Conservation (phyloP, 2,888 invertebrate species). For the Dryadula phaetusa region DNA sequence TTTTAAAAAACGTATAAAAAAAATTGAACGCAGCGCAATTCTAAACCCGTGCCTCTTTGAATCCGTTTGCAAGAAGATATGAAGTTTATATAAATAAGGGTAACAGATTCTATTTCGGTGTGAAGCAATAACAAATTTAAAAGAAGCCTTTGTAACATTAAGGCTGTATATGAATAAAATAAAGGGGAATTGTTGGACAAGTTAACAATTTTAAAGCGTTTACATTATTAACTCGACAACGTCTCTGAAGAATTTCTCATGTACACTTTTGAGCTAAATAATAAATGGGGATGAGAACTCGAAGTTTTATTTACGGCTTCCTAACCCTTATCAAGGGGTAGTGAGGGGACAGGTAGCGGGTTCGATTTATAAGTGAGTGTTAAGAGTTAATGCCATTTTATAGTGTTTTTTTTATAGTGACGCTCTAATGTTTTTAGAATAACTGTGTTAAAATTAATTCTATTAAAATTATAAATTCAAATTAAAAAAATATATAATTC, state of each 20-base stretch:
- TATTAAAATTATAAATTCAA: too few species aligned
- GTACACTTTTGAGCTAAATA: conserved; percentile 5
- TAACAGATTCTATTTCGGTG: background rate
- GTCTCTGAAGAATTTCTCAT: conserved; percentile 26
- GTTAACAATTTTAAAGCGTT: conserved; percentile 21
- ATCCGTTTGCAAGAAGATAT: too few species aligned
- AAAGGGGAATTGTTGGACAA: conserved; percentile 16
- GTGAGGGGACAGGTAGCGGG: conserved; percentile 7
- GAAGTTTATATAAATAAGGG: background rate
- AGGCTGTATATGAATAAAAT: conserved; percentile 11
- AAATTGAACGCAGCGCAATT: too few species aligned
- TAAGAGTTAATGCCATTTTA: too few species aligned
- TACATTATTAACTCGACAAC: conserved; percentile 22
- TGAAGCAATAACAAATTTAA: background rate
- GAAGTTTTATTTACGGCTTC: conserved; percentile 15
- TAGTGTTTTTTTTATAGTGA: too few species aligned
- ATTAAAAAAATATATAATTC: too few species aligned
- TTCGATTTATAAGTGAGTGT: background rate
- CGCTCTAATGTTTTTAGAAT: too few species aligned
- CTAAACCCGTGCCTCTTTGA: too few species aligned
- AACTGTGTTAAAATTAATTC: background rate
- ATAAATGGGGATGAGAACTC: conserved; percentile 15
- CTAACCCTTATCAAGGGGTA: conserved; percentile 14
- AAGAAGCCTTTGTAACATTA: conserved; percentile 6
- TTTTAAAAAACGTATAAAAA: too few species aligned